Percentiles rank a stretch among this genome's conserved stretches.
These are phyloP conservation scores for Lophius americanus DNA, from an alignment of 2,797 vertebrate genomes.

Conservation along the genomic window DNA sequence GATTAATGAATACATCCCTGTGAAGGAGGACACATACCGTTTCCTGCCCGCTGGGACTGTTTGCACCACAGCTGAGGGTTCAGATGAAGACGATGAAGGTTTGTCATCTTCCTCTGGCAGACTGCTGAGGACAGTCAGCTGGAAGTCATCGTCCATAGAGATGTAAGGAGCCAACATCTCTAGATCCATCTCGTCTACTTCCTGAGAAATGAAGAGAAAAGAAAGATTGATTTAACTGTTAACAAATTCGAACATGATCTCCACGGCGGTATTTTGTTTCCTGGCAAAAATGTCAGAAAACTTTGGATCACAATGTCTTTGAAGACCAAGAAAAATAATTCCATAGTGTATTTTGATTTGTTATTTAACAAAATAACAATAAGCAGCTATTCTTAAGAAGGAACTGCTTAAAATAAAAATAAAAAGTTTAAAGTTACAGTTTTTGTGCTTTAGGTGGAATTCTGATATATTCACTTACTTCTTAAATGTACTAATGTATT, in stretches of 20 bases:
- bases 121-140: slow-evolving; percentile 81
- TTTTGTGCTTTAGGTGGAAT: no score
- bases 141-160: slow-evolving; percentile 94
- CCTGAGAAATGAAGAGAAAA: slow-evolving; percentile 39
- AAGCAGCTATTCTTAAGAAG: no score
- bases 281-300: no score
- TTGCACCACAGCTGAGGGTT: neutral
- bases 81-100: neutral
- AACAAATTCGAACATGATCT: neutral
- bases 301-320: no score
- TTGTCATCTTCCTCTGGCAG: slow-evolving; percentile 48
- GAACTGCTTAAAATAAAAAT: no score
- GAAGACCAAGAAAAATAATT: no score
- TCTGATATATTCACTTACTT: no score
- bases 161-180: slow-evolving; percentile 92
- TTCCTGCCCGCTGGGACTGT: slow-evolving; percentile 55
- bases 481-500: no score
- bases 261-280: no score
- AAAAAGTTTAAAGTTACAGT: no score
- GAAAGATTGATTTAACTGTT: neutral
- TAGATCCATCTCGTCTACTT: slow-evolving; percentile 79
- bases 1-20: neutral
- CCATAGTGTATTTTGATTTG: no score
- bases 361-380: no score
- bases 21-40: slow-evolving; percentile 53